A percentile compares a stretch with the other conserved stretches of the same genome.
Conservation (phyloP, 1,140 invertebrate genomes). For the Lucilia cuprina region DNA sequence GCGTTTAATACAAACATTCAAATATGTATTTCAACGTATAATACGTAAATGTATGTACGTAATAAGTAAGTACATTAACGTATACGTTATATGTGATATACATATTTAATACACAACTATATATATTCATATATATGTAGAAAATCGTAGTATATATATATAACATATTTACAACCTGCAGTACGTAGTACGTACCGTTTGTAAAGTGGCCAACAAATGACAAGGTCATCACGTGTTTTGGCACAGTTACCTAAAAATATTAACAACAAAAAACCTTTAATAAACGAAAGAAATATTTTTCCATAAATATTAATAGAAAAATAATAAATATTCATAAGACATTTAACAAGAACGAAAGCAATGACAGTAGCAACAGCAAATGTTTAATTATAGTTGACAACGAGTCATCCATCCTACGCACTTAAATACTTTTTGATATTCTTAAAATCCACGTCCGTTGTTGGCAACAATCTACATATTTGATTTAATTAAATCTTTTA, state of each 20-base stretch:
- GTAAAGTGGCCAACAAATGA: constrained; percentile 15
- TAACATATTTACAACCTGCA: no score
- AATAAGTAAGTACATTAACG: no score
- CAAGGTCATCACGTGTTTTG: constrained; percentile 33
- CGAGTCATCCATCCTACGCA: no score
- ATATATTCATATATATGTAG: neutral
- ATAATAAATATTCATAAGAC: neutral
- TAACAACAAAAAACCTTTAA: neutral
- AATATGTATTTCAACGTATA: no score
- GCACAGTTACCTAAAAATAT: constrained; percentile 12
- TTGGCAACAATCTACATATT: no score
- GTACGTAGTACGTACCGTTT: neutral
- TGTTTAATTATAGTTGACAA: no score
- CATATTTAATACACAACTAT: neutral
- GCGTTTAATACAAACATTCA: neutral
- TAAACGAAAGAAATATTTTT: neutral
- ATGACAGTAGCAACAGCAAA: neutral
- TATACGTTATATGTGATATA: neutral
- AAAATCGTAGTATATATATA: neutral
- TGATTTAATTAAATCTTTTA: no score
- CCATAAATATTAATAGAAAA: neutral
- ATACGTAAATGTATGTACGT: no score
- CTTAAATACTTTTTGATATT: no score
- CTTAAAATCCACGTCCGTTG: no score
- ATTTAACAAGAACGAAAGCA: neutral